Evolutionary conservation across 2,113 vertebrate genomes (phyloP), one percentile per base, ranked within the genome.

Genomic region (Odontophorus gujanensis): DNA sequence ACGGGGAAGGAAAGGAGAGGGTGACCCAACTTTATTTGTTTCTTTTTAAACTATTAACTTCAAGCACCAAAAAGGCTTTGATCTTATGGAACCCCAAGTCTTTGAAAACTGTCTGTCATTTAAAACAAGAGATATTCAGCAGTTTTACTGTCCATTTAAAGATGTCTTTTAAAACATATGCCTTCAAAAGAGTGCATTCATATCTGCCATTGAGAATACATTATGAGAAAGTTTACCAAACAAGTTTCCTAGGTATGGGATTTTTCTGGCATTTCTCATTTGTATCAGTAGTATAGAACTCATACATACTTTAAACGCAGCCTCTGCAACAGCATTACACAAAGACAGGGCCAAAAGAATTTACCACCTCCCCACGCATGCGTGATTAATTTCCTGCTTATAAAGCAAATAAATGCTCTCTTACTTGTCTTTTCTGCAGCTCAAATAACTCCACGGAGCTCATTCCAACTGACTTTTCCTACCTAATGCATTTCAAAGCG

Each of bases 371-470:
- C 58, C 38, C 5, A 69, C 67, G 72, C 66, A 68, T 20, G 65
- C 73, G 40, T 61, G 55, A 65, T 43, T 81, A 72, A 95, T 89
- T 86, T 96, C 66, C 84, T 73, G 73, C 73, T 67, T 81, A 53
- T 58, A 87, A 79, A 96, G 66, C 26, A 93, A 94, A 96, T 65
- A 5, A 63, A 68, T 72, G 15, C 43, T 68, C 90, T 92, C 75
- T 68, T 90, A 28, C 69, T 94, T 79, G 43, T 90, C 69, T 57
- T 90, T 93, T 92, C 51, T 76, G 66, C 69, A 86, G 74, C 81
- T 73, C 66, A 84, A 36, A 57, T 72, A 72, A 83, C 28, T 69
- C 63, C 59, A 68, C 51, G 40, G 51, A 24, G 32, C 73, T 96
- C 73, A 65, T 78, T 81, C 91, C 78, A 90, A 40, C 7, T 4